These are phyloP conservation scores for Belgica antarctica DNA, from an alignment of 2,888 invertebrate species.

Conservation along the genomic window DNA sequence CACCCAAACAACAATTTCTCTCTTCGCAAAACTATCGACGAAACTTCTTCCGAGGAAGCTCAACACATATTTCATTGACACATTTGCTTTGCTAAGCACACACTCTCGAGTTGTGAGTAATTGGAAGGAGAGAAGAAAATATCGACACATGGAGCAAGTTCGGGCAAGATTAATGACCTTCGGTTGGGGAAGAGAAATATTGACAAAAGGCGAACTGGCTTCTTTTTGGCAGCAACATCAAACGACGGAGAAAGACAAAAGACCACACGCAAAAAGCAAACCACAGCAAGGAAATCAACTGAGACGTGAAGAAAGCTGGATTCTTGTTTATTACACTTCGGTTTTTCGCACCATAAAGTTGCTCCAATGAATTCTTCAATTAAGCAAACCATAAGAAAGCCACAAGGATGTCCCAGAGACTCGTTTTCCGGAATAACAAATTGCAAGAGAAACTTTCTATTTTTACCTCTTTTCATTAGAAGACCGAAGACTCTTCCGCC, in stretches of 20 bases:
- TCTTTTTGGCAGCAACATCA: background rate
- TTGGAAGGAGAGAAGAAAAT: slow-evolving; percentile 24
- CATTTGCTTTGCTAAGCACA: slow-evolving; percentile 20
- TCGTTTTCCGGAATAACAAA: slow-evolving; percentile 25
- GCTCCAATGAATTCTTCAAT: background rate
- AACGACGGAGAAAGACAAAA: background rate
- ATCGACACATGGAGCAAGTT: background rate
- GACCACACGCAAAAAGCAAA: slow-evolving; percentile 17
- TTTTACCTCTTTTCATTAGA: background rate
- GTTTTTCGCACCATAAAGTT: slow-evolving; percentile 1
- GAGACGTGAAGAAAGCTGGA: background rate
- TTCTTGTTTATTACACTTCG: slow-evolving; percentile 15
- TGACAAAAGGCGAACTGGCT: slow-evolving; percentile 13
- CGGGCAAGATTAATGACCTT: background rate
- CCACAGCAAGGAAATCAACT: background rate
- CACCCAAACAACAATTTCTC: slow-evolving; percentile 2
- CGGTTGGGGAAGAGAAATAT: slow-evolving; percentile 13
- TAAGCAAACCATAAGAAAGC: background rate
- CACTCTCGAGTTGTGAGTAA: slow-evolving; percentile 29
- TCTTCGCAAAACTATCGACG: background rate
- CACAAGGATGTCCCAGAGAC: slow-evolving; percentile 20
- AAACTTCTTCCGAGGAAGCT: background rate
- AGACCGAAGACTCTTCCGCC: background rate
- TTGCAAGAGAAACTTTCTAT: slow-evolving; percentile 14
- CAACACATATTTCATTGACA: slow-evolving; percentile 28